Evolutionary conservation across 2,888 invertebrate species (phyloP).

Genomic region (Trissoscelio sp.): DNA sequence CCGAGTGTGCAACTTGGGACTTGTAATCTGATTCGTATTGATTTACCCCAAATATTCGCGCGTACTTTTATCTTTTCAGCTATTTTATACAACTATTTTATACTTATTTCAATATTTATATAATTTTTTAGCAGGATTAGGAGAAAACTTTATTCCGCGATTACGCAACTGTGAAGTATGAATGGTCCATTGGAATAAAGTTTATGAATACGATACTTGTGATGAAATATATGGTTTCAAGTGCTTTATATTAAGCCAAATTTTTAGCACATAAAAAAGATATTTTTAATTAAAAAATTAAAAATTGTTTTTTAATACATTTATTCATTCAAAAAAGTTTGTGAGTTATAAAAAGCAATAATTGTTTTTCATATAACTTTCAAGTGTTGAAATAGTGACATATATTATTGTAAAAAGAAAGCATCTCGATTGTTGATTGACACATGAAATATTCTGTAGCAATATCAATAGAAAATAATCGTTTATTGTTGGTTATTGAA

Average conservation of each 20-base stretch:
- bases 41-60: slow-evolving; percentile 39
- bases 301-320: background rate
- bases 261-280: no score
- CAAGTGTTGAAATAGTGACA: no score
- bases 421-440: no score
- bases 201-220: background rate
- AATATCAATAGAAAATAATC: no score
- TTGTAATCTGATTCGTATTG: slow-evolving; percentile 63
- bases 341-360: no score
- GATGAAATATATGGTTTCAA: background rate
- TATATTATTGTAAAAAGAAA: no score
- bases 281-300: no score
- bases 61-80: slow-evolving; percentile 33
- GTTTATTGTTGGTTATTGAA: no score
- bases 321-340: no score
- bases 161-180: background rate
- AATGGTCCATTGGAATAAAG: background rate
- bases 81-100: slow-evolving; percentile 26
- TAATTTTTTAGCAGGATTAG: background rate
- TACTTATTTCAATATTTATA: slow-evolving; percentile 27
- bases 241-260: no score
- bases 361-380: no score
- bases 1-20: slow-evolving; percentile 64
- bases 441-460: no score
- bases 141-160: background rate